Conservation (phyloP, 2,797 vertebrate species). For the Gobio occitaniae region DNA sequence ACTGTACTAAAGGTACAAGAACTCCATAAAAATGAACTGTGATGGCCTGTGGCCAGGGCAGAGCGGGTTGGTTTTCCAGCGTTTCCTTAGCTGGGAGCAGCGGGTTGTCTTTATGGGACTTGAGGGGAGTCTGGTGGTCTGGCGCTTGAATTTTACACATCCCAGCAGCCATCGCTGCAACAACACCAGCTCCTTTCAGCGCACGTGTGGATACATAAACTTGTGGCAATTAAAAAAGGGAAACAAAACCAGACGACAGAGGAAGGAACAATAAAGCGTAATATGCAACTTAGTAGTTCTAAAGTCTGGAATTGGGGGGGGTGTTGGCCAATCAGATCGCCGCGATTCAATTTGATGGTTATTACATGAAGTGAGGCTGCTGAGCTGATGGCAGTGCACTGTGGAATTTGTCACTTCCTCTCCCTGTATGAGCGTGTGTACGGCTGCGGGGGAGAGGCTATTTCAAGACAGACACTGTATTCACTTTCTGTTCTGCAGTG, state of each 20-base stretch:
- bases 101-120: conserved; percentile 48
- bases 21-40: conserved; percentile 14
- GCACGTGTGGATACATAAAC: conserved; percentile 25
- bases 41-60: background rate
- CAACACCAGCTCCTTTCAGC: conserved; percentile 46
- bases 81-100: conserved; percentile 23
- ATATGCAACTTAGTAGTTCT: conserved; percentile 26
- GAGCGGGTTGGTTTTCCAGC: conserved; percentile 18
- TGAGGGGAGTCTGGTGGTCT: conserved; percentile 50
- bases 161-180: conserved; percentile 54
- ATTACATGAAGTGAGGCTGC: conserved; percentile 63
- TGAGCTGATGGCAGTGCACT: conserved; percentile 60
- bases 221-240: conserved; percentile 3
- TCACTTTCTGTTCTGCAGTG: conserved; percentile 45
- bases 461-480: conserved; percentile 58
- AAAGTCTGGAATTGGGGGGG: conserved; percentile 49
- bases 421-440: conserved; percentile 41
- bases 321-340: conserved; percentile 61
- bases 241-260: conserved; percentile 32
- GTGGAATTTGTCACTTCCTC: conserved; percentile 73
- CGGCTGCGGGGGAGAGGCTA: conserved; percentile 55
- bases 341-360: conserved; percentile 69
- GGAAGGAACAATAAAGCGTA: conserved; percentile 24
- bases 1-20: conserved; percentile 10
- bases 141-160: conserved; percentile 51